Evolutionary conservation across 2,797 vertebrate species (phyloP), one percentile per base, ranked within the genome.

Genomic region (Bovichtus variegatus): DNA sequence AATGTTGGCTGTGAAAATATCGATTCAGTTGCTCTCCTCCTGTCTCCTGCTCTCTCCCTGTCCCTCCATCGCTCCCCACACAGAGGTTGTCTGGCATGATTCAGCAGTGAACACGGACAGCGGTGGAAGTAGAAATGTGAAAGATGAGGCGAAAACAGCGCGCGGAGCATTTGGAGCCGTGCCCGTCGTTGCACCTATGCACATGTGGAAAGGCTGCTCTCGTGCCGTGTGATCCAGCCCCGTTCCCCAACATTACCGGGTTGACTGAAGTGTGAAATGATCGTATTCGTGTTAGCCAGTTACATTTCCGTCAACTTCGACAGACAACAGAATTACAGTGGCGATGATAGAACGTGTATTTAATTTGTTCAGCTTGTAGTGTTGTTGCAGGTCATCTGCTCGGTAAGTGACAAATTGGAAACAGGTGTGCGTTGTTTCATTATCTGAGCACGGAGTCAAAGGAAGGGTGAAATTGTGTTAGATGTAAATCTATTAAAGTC

Each of bases 121-220:
- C 15, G 41, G 36, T 75, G 36, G 62, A 71, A 38, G 73, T 12
- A 71, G 46, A 57, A 75, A 66, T 83, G 71, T 82, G 43, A 72
- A 74, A 74, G 77, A 74, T 59, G 36, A 60, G 60, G 51, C 41
- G 71, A 69, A 77, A 86, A 66, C 5, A 29, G 38, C 69, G 63
- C 49, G 29, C 62, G 65, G 63, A 74, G 38, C 50, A 34, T 69
- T 69, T 80, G 78, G 85, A 74, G 12, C 19, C 69, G 57, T 69
- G 78, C 71, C 76, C 8, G 4, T 71, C 76, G 62, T 89, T 70
- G 59, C 82, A 86, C 83, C 63, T 82, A 10, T 60, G 36, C 76
- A 87, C 60, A 79, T 68, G 70, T 80, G 65, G 74, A 62, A 12
- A 46, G 36, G 25, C 40, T 41, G 55, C 50, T 27, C 34, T 34